These are phyloP conservation scores for Hesperophylax magnus DNA, from an alignment of 1,140 invertebrate species.

Conservation along the genomic window DNA sequence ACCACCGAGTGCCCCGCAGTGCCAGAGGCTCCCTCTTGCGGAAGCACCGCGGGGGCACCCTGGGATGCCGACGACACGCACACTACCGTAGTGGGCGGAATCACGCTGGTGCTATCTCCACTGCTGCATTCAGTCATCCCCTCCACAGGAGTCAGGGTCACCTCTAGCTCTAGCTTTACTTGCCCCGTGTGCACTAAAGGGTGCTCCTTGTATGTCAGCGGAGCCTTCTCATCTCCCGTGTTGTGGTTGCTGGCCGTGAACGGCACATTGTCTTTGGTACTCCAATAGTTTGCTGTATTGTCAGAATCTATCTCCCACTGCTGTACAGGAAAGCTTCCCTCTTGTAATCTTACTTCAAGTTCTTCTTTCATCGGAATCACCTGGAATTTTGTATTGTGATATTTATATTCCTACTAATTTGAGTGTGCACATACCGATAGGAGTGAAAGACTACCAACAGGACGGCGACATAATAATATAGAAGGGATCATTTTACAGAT, in stretches of 20 bases:
- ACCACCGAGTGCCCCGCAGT: slow-evolving; percentile 11
- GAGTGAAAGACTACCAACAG: no score
- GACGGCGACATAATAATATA: no score
- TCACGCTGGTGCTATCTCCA: slow-evolving; percentile 60
- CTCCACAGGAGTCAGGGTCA: slow-evolving; percentile 67
- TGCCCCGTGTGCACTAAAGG: slow-evolving; percentile 56
- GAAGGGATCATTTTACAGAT: no score
- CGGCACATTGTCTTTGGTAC: background rate
- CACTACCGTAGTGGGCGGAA: slow-evolving; percentile 70
- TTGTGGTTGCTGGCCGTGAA: background rate
- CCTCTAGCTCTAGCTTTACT: slow-evolving; percentile 71
- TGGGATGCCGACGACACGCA: slow-evolving; percentile 66
- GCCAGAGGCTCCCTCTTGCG: slow-evolving; percentile 20
- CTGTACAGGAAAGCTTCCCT: slow-evolving; percentile 64
- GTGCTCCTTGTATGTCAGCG: slow-evolving; percentile 18
- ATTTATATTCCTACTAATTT: background rate
- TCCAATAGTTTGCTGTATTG: slow-evolving; percentile 43
- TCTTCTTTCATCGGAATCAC: slow-evolving; percentile 71
- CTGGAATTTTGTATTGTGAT: slow-evolving; percentile 58
- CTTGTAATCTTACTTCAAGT: slow-evolving; percentile 68
- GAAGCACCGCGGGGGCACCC: slow-evolving; percentile 14
- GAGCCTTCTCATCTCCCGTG: background rate
- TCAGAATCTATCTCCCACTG: slow-evolving; percentile 63
- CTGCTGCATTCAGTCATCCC: slow-evolving; percentile 3
- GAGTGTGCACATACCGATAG: background rate